Percentiles rank a stretch among this genome's conserved stretches.
These are phyloP conservation scores for Ferrisia virgata DNA, from an alignment of 2,888 invertebrate species.

Conservation along the genomic window DNA sequence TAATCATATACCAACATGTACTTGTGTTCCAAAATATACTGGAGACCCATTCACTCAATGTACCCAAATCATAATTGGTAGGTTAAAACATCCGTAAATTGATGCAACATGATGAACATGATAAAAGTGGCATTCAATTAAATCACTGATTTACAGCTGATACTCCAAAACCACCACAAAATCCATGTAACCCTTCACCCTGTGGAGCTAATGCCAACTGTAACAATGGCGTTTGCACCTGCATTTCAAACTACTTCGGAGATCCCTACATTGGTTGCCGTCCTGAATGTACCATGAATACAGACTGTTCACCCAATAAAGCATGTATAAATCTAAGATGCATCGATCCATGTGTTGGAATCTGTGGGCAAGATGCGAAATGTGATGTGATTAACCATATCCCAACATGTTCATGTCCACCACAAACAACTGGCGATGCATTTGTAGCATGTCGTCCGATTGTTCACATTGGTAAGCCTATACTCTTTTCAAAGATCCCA, in stretches of 20 bases:
- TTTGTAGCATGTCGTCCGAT: constrained; percentile 56
- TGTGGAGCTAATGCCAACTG: constrained; percentile 69
- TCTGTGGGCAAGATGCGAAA: constrained; percentile 59
- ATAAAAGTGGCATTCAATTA: too few species aligned
- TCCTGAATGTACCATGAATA: constrained; percentile 73
- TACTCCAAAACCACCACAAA: constrained; percentile 48
- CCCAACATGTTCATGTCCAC: constrained; percentile 60
- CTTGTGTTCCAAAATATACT: constrained; percentile 62
- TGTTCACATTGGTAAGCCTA: constrained; percentile 37
- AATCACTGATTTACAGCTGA: constrained; percentile 27
- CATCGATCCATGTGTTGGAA: constrained; percentile 64
- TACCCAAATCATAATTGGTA: constrained; percentile 57
- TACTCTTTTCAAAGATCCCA: too few species aligned
- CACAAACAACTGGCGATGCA: constrained; percentile 61
- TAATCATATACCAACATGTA: constrained; percentile 56
- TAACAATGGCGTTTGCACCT: constrained; percentile 58
- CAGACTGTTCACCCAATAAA: constrained; percentile 66
- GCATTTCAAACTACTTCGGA: constrained; percentile 55
- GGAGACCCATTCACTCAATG: constrained; percentile 76
- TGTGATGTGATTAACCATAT: constrained; percentile 61
- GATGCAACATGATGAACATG: too few species aligned
- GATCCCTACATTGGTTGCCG: constrained; percentile 65
- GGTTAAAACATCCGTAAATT: too few species aligned
- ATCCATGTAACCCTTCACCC: constrained; percentile 62
- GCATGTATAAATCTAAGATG: constrained; percentile 75